Conservation (phyloP, 2,113 vertebrate species). For the Lophotis ruficrista region DNA sequence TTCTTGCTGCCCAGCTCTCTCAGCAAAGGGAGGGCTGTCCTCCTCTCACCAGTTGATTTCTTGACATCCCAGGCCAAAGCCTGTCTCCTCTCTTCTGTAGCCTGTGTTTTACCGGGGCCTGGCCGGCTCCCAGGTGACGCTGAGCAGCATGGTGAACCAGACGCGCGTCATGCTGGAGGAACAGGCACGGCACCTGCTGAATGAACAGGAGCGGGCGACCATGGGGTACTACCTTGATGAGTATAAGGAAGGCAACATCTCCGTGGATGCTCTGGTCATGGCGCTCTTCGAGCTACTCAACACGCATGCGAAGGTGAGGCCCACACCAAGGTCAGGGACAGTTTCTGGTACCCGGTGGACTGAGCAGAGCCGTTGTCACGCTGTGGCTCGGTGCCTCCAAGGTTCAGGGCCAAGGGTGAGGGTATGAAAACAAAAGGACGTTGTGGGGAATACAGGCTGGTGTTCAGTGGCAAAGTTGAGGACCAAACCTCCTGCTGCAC, state of each 20-base stretch:
- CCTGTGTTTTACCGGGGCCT: constrained; percentile 90
- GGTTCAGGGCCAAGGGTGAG: neutral
- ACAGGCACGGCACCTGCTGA: constrained; percentile 90
- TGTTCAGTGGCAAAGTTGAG: neutral
- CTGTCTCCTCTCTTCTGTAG: constrained; percentile 69
- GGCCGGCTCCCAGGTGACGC: constrained; percentile 92
- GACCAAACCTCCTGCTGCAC: neutral
- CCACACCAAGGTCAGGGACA: neutral
- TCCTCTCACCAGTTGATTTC: neutral
- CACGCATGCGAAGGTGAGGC: constrained; percentile 91
- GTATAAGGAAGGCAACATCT: constrained; percentile 88
- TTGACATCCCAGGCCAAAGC: neutral
- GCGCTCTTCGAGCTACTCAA: constrained; percentile 95
- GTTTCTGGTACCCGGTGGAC: neutral
- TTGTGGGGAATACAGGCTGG: neutral
- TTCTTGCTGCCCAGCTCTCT: neutral
- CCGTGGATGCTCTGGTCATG: constrained; percentile 89
- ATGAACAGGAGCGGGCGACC: constrained; percentile 85
- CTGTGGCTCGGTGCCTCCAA: neutral
- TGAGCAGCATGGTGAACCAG: constrained; percentile 95
- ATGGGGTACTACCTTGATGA: constrained; percentile 96
- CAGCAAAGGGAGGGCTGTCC: neutral
- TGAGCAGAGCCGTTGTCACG: neutral
- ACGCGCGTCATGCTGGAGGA: constrained; percentile 90
- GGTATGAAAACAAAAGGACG: neutral